A percentile compares a stretch with the other conserved stretches of the same genome.
phyloP scores from a whole-genome alignment of 2,797 vertebrate species.

The Fistularia tabacaria region DNA sequence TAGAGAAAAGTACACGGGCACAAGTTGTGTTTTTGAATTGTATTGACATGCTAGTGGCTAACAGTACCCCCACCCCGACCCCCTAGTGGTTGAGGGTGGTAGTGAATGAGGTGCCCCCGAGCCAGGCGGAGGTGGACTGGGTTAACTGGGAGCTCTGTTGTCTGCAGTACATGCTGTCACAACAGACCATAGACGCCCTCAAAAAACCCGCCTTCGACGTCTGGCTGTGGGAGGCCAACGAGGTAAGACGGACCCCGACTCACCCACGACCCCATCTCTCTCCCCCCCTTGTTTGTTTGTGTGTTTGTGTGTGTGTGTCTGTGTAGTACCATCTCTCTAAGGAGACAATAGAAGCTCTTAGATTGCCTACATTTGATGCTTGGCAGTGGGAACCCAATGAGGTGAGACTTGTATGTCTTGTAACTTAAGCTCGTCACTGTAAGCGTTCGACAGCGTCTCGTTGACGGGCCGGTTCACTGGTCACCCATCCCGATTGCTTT shows the following conservation, averaged over 20 bases:
- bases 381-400: slow-evolving; percentile 96
- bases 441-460: no score
- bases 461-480: no score
- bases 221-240: slow-evolving; percentile 89
- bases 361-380: slow-evolving; percentile 89
- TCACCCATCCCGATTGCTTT: no score
- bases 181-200: slow-evolving; percentile 85
- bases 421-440: no score
- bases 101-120: slow-evolving; percentile 17
- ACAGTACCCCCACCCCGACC: no score
- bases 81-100: slow-evolving; percentile 1
- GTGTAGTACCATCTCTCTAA: slow-evolving; percentile 87
- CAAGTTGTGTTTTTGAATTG: no score
- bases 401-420: slow-evolving; percentile 68
- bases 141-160: slow-evolving; percentile 53
- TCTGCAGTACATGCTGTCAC: slow-evolving; percentile 84
- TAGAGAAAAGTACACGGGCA: no score
- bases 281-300: slow-evolving; percentile 12
- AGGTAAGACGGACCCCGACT: slow-evolving; percentile 73
- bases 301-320: slow-evolving; percentile 38
- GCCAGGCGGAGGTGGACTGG: slow-evolving; percentile 38
- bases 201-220: slow-evolving; percentile 84
- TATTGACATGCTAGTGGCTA: no score
- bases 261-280: slow-evolving; percentile 19
- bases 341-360: slow-evolving; percentile 88